Percentiles rank a stretch among this genome's conserved stretches.
These are phyloP conservation scores for Girardia tigrina DNA, from an alignment of 2,888 invertebrate species.

Conservation along the genomic window DNA sequence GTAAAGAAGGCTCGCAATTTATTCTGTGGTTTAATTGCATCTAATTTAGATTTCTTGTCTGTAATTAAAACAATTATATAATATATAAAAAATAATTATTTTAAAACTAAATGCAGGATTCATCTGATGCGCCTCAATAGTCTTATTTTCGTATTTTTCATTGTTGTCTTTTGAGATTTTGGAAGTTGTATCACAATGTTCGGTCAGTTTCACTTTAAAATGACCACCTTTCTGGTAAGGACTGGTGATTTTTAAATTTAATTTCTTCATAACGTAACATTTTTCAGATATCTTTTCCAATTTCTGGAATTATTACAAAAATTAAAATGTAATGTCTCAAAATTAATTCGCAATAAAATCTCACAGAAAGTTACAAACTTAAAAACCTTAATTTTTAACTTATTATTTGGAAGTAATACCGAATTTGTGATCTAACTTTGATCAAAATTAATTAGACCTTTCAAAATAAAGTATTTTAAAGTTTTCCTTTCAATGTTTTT, in stretches of 20 bases:
- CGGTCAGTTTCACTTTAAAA: conserved; percentile 45
- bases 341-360: too few species aligned
- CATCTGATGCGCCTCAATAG: not conserved
- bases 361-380: too few species aligned
- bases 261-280: conserved; percentile 45
- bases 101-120: not conserved
- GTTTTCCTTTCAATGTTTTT: too few species aligned
- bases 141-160: not conserved
- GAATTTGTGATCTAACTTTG: too few species aligned
- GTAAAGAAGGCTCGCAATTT: not conserved
- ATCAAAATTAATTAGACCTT: too few species aligned
- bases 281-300: conserved; percentile 44
- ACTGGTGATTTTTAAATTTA: conserved; percentile 43
- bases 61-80: not conserved
- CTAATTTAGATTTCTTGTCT: not conserved
- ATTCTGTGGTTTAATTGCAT: not conserved
- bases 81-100: not conserved
- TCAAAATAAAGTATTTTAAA: too few species aligned
- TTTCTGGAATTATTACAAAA: conserved; percentile 39
- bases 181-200: conserved; percentile 38
- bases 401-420: too few species aligned
- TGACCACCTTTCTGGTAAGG: conserved; percentile 45
- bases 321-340: conserved; percentile 12
- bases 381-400: too few species aligned
- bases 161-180: conserved; percentile 38